Base-by-base conservation (phyloP, 1,140 invertebrate genomes). In the Brachionus angularis region DNA sequence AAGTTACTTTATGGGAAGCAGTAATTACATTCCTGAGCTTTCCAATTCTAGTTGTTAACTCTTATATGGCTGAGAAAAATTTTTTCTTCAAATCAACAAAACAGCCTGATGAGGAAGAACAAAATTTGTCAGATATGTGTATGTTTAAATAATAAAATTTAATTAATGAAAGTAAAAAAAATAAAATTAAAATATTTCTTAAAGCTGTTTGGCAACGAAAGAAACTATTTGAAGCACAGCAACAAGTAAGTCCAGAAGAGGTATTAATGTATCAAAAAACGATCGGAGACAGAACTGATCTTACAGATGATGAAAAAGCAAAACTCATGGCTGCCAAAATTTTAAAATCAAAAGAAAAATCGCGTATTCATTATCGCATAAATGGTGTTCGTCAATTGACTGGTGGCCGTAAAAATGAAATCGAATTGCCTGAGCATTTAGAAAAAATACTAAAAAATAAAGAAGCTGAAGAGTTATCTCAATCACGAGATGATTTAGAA, bases 1-100 rank as follows among this genome's bases (percentile, higher is more conserved):
- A 76, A 23, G 83, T 88, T 5, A 85, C 87, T 33, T 67, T 86
- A 0, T 87, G 86, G 86, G 86, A 88, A 75, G 85, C 85, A 0
- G 76, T 84, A 8, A 71, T 87, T 7, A 88, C 86, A 0, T 82
- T 87, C 27, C 72, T 86, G 0, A 80, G 87, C 39, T 87, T 87
- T 76, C 86, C 86, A 0, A 47, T 84, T 34, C 18, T 70, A n/a
- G 83, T 84, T 8, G 21, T 83, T 16, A 76, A 84, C 34, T 84
- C 84, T 5, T 87, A 84, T 75, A 74, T 83, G 21, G 83, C 84
- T 1, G 86, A 85, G 73, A 82, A 80, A 72, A 78, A 85, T 72
- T 80, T 78, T 53, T 83, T 78, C 64, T 64, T 21, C 10, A 64
- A 72, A 25, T 73, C 73, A 34, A 74, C 72, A 50, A 75, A 73